Conservation (phyloP, 2,888 invertebrate species). For the Caenorhabditis sulstoni region DNA sequence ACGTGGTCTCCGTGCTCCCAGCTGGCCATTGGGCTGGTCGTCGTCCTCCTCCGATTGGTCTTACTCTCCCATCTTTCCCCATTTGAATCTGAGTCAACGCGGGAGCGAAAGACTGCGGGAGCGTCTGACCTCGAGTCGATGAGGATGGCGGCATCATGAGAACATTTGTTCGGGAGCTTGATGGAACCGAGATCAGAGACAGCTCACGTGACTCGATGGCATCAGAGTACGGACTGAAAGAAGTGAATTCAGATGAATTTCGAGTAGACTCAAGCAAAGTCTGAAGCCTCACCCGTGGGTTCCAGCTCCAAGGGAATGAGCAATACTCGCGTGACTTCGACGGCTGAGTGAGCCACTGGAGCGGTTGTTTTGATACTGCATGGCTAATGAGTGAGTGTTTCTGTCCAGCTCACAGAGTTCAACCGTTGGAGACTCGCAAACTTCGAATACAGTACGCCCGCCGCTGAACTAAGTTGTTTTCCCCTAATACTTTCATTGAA, state of each 20-base stretch:
- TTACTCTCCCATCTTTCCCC: slow-evolving; percentile 73
- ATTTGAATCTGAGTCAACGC: slow-evolving; percentile 60
- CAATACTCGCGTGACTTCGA: slow-evolving; percentile 60
- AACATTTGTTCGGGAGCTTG: slow-evolving; percentile 44
- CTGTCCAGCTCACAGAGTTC: slow-evolving; percentile 60
- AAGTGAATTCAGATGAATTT: not conserved
- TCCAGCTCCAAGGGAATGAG: slow-evolving; percentile 38
- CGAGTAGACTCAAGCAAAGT: not conserved
- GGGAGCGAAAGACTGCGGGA: slow-evolving; percentile 37
- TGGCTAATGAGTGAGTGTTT: slow-evolving; percentile 65
- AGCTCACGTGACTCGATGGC: slow-evolving; percentile 52
- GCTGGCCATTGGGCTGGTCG: slow-evolving; percentile 62
- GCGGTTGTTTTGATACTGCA: slow-evolving; percentile 66
- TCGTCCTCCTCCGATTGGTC: slow-evolving; percentile 64
- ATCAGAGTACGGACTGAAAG: slow-evolving; percentile 33
- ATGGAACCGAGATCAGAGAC: slow-evolving; percentile 52
- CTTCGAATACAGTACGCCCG: slow-evolving; percentile 51
- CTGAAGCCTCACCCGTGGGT: slow-evolving; percentile 32
- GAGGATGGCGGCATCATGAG: slow-evolving; percentile 10
- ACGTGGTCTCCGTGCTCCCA: slow-evolving; percentile 65
- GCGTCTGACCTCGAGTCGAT: slow-evolving; percentile 15
- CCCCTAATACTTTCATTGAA: too few relatives aligned
- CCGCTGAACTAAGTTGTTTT: slow-evolving; percentile 20
- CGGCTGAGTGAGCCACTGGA: slow-evolving; percentile 59
- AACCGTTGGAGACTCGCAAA: slow-evolving; percentile 49